phyloP scores from a whole-genome alignment of 2,797 vertebrate genomes.

The Macrochelys suwanniensis region DNA sequence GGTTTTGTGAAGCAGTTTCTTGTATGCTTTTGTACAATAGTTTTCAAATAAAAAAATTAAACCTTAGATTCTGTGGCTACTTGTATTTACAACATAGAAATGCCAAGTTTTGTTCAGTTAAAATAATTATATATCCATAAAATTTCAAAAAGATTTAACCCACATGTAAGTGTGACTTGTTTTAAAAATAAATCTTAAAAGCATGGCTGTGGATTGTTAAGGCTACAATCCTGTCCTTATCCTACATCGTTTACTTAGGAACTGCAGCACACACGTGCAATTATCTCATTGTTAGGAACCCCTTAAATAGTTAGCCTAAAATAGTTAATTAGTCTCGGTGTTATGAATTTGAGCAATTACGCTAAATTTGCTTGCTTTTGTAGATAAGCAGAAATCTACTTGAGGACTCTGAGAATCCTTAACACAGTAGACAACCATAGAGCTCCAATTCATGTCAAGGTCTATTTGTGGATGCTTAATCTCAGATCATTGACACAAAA shows the following conservation, averaged over 20 bases:
- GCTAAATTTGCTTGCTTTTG: neutral
- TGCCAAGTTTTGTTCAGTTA: neutral
- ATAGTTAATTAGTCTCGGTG: neutral
- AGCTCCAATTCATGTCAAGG: neutral
- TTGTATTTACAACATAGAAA: neutral
- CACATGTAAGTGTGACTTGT: neutral
- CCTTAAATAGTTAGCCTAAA: neutral
- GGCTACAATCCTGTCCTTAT: neutral
- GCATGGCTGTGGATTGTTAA: neutral
- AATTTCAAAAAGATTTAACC: neutral
- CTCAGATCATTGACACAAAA: neutral
- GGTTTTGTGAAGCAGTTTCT: neutral
- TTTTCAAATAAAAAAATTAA: neutral
- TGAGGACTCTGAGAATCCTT: neutral
- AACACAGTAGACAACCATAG: neutral
- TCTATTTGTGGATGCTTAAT: neutral
- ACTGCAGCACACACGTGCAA: rapidly evolving
- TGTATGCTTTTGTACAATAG: neutral
- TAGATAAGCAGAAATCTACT: neutral
- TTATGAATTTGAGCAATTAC: neutral
- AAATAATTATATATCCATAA: neutral
- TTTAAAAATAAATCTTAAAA: neutral
- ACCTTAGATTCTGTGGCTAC: neutral
- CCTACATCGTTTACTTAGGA: neutral
- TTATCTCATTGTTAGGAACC: neutral